Conservation (phyloP, 1,140 invertebrate genomes). For the Rhynchophorus ferrugineus region DNA sequence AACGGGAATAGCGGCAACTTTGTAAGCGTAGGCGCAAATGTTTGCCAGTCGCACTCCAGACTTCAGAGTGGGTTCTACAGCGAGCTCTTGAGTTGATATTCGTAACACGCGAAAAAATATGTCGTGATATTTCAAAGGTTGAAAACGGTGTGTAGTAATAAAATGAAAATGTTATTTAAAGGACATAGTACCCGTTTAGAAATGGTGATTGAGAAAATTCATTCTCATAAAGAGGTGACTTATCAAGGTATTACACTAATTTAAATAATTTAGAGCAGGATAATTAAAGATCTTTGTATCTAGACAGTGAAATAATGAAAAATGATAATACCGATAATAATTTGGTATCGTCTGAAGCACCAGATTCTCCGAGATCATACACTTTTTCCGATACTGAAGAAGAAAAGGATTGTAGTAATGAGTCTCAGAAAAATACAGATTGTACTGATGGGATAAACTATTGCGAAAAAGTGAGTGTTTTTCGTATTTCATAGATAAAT, state of each 20-base stretch:
- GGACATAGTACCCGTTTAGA: constrained; percentile 72
- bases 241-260: constrained; percentile 14
- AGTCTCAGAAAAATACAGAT: no score
- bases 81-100: not conserved
- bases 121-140: not conserved
- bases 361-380: constrained; percentile 10
- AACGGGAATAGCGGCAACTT: not conserved
- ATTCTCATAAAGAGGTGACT: constrained; percentile 60
- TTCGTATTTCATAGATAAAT: no score
- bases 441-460: no score
- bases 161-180: constrained; percentile 32
- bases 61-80: not conserved
- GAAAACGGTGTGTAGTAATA: not conserved
- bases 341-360: constrained; percentile 1
- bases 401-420: constrained; percentile 12
- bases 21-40: not conserved
- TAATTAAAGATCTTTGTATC: not conserved
- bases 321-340: not conserved
- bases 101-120: not conserved
- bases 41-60: not conserved
- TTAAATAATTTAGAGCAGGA: not conserved
- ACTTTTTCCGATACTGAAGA: constrained; percentile 15
- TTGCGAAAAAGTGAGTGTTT: no score
- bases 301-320: not conserved
- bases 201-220: constrained; percentile 75